Conservation (phyloP, 2,888 invertebrate species). For the Drosophila kokeensis region DNA sequence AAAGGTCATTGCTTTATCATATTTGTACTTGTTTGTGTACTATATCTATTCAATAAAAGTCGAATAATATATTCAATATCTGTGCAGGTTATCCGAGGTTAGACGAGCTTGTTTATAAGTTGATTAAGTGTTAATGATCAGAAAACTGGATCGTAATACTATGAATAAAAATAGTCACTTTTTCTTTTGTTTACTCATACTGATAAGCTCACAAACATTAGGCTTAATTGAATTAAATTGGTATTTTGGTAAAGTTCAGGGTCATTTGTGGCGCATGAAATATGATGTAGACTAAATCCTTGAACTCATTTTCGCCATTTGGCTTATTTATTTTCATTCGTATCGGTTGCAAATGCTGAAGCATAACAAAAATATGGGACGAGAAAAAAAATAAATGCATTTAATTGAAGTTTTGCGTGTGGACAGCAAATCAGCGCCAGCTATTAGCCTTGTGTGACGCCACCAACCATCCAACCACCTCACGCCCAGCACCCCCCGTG, state of each 20-base stretch:
- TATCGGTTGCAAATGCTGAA: constrained; percentile 10
- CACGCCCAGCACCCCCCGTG: constrained; percentile 3
- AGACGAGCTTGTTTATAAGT: background rate
- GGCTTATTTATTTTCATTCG: constrained; percentile 43
- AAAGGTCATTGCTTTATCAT: background rate
- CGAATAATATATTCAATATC: background rate
- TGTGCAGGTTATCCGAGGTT: background rate
- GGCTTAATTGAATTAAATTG: constrained; percentile 4
- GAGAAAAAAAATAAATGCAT: constrained; percentile 51
- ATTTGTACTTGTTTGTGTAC: background rate
- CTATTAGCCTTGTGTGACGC: constrained; percentile 1
- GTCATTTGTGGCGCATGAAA: constrained; percentile 4
- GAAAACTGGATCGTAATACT: background rate
- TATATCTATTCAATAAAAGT: background rate
- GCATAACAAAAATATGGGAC: background rate
- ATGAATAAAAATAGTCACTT: background rate
- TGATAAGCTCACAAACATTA: background rate
- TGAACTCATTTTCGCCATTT: background rate
- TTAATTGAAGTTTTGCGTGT: constrained; percentile 72
- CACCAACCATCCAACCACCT: constrained; percentile 7
- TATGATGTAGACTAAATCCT: constrained; percentile 6
- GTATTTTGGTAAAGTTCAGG: constrained; percentile 19
- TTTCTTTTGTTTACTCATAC: background rate
- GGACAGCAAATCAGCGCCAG: constrained; percentile 50
- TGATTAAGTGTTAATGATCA: constrained; percentile 1